phyloP scores from a whole-genome alignment of 2,888 invertebrate species.

The Phyllotreta cruciferae region DNA sequence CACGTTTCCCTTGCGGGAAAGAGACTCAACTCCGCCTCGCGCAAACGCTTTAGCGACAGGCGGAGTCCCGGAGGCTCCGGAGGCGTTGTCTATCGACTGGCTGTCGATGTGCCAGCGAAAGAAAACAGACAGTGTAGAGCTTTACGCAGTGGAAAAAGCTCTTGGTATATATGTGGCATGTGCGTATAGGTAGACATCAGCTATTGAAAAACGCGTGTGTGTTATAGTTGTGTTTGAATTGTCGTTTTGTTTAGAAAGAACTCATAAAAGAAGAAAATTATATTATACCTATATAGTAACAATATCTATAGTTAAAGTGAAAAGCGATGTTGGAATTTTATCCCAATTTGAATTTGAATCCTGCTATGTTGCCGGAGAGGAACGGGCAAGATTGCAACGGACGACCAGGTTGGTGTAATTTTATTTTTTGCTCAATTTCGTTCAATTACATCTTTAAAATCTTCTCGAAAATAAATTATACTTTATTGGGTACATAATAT shows the following conservation, averaged over 20 bases:
- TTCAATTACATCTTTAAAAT: no score
- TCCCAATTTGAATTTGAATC: conserved; percentile 65
- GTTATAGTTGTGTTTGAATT: no score
- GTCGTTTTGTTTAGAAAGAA: no score
- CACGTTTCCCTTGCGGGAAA: no score
- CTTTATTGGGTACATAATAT: no score
- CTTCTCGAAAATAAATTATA: no score
- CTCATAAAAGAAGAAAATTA: no score
- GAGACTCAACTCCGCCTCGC: conserved; percentile 25
- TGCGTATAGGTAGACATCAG: no score
- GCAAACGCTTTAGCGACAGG: conserved; percentile 27
- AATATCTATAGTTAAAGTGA: conserved; percentile 4
- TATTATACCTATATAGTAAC: no score
- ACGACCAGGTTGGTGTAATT: conserved; percentile 67
- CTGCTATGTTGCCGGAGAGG: conserved; percentile 66
- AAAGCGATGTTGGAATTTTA: conserved; percentile 74
- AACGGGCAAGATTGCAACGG: conserved; percentile 67
- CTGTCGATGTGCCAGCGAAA: conserved; percentile 52
- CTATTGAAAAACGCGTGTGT: no score
- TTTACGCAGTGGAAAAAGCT: conserved; percentile 29
- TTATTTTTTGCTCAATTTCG: no score
- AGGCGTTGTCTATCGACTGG: conserved; percentile 39
- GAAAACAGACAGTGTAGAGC: conserved; percentile 45
- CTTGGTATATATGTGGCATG: conserved; percentile 30
- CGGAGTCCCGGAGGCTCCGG: conserved; percentile 25